Base-by-base conservation (phyloP, 2,888 invertebrate species). In the Baronia brevicornis region DNA sequence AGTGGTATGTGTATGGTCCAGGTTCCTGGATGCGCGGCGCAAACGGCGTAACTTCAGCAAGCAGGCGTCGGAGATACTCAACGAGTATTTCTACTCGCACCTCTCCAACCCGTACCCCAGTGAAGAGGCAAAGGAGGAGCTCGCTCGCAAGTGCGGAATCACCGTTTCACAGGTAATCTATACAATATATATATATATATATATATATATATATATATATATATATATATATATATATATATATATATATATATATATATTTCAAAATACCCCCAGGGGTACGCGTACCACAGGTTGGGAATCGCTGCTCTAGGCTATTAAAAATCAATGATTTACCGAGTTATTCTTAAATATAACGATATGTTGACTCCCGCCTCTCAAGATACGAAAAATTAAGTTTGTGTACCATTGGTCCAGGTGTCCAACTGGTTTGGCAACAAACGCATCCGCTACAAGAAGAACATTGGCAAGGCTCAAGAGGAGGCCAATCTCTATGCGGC, bases 341-440 rank as follows among this genome's bases (percentile, higher is more conserved):
- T n/a, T n/a, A n/a, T n/a, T n/a, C n/a, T n/a, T n/a, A n/a, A n/a
- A n/a, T n/a, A n/a, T n/a, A n/a, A n/a, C n/a, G n/a, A n/a, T n/a
- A n/a, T n/a, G n/a, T n/a, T n/a, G n/a, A n/a, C n/a, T n/a, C n/a
- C n/a, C n/a, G n/a, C n/a, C n/a, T n/a, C n/a, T n/a, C n/a, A n/a
- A n/a, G n/a, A n/a, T n/a, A n/a, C n/a, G n/a, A n/a, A n/a, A n/a
- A n/a, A n/a, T n/a, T n/a, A n/a, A n/a, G n/a, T n/a, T 28, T 30
- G 36, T 12, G 25, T 13, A 31, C 9, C 28, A 6, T 13, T 6
- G 21, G 28, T 34, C 1, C 88, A 95, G 94, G 97, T 98, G 44
- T 98, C 97, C 53, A 98, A 98, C 89, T 98, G 98, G 98, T 98
- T 98, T 75, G 98, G 98, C 54, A 98, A 98, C 87, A 98, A 98